Percentiles rank a stretch among this genome's conserved stretches.
These are phyloP conservation scores for Zosterops pallidus DNA, from an alignment of 2,113 vertebrate genomes.

Conservation along the genomic window DNA sequence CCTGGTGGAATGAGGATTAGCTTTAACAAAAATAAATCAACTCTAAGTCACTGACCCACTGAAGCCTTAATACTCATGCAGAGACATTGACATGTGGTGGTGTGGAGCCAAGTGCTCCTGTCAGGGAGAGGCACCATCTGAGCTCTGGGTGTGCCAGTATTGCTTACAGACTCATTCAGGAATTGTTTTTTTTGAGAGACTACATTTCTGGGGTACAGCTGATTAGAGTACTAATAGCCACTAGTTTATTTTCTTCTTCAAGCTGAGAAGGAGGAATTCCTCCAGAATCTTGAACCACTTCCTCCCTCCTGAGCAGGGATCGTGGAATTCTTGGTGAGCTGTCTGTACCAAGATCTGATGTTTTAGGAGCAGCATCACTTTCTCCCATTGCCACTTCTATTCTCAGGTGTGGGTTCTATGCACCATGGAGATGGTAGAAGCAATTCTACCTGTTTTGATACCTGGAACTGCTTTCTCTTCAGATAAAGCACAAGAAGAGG, in stretches of 20 bases:
- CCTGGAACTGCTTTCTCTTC: background rate
- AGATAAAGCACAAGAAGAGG: background rate
- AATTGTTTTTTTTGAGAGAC: background rate
- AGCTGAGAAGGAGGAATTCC: background rate
- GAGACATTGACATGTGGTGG: background rate
- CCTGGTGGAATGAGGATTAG: background rate
- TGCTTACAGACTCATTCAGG: background rate
- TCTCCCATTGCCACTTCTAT: background rate
- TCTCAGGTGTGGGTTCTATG: background rate
- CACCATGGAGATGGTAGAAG: background rate
- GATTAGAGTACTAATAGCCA: background rate
- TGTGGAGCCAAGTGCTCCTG: background rate
- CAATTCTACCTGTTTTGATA: background rate
- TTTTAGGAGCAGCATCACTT: background rate
- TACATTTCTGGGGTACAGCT: background rate
- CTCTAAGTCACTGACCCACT: background rate
- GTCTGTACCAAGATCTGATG: background rate
- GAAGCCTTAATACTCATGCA: constrained; percentile 9
- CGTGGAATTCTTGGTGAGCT: background rate
- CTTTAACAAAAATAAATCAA: constrained; percentile 15
- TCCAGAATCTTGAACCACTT: background rate
- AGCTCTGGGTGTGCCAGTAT: background rate
- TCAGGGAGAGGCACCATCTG: background rate
- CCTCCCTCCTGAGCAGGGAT: background rate
- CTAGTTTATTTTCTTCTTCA: background rate